Conservation (phyloP, 2,797 vertebrate species). For the Pseudotriccus pelzelni region DNA sequence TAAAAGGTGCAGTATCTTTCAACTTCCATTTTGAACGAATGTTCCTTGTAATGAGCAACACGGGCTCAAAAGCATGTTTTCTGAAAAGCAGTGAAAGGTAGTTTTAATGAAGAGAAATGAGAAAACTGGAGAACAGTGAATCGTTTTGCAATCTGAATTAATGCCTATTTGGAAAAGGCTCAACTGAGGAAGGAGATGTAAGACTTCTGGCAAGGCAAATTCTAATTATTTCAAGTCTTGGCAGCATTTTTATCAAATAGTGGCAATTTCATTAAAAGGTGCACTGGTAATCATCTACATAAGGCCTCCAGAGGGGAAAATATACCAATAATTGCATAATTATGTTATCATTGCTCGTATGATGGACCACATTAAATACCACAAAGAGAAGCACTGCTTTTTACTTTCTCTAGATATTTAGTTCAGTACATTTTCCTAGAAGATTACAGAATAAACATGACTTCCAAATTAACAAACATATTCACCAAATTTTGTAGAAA, state of each 20-base stretch:
- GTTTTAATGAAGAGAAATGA: slow-evolving; percentile 29
- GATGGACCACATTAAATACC: slow-evolving; percentile 61
- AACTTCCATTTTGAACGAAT: slow-evolving; percentile 41
- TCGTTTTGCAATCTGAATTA: slow-evolving; percentile 57
- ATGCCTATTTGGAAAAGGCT: slow-evolving; percentile 55
- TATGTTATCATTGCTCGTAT: slow-evolving; percentile 59
- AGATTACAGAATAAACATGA: slow-evolving; percentile 54
- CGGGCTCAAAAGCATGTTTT: neutral
- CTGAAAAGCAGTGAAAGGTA: slow-evolving; percentile 33
- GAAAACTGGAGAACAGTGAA: neutral
- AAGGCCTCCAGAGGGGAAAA: slow-evolving; percentile 64
- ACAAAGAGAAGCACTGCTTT: slow-evolving; percentile 34
- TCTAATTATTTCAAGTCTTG: slow-evolving; percentile 74
- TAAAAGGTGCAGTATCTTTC: slow-evolving; percentile 56
- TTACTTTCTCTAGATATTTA: slow-evolving; percentile 45
- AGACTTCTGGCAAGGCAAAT: slow-evolving; percentile 67
- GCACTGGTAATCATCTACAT: slow-evolving; percentile 58
- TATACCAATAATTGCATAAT: slow-evolving; percentile 71
- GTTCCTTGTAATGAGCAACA: slow-evolving; percentile 35
- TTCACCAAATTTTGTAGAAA: neutral
- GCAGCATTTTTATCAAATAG: slow-evolving; percentile 73
- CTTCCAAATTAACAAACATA: slow-evolving; percentile 22
- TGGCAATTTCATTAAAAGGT: slow-evolving; percentile 77
- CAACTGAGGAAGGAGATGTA: slow-evolving; percentile 65
- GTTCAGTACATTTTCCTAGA: slow-evolving; percentile 45